Conservation (phyloP, 1,140 invertebrate genomes). For the Fopius arisanus region DNA sequence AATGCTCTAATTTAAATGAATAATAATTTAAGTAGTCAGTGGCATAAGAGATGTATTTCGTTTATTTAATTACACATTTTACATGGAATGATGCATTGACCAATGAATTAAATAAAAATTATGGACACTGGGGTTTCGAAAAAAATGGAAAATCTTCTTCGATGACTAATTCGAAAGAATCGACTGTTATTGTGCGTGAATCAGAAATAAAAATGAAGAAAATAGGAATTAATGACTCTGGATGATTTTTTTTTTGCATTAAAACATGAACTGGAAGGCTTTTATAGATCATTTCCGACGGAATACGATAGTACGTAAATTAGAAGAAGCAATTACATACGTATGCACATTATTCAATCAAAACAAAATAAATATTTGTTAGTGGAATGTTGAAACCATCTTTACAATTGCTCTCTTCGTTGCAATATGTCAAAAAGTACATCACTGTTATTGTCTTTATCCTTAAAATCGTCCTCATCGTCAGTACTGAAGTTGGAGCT, state of each 20-base stretch:
- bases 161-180: background rate
- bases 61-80: background rate
- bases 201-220: background rate
- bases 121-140: background rate
- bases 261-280: background rate
- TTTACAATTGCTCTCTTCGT: slow-evolving; percentile 53
- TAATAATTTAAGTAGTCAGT: no score
- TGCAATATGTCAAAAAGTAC: slow-evolving; percentile 61
- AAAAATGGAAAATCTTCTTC: background rate
- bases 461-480: slow-evolving; percentile 52
- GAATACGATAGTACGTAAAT: background rate
- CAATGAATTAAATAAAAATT: background rate
- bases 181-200: background rate
- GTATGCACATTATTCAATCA: background rate
- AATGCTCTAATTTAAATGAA: no score
- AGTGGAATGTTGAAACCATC: background rate
- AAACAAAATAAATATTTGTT: background rate
- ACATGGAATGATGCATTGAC: background rate
- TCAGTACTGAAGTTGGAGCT: slow-evolving; percentile 60
- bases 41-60: background rate
- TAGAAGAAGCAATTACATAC: background rate
- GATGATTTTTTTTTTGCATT: background rate
- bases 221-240: background rate
- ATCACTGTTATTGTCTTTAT: slow-evolving; percentile 56
- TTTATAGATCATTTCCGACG: background rate